Base-by-base conservation (phyloP, 1,140 invertebrate genomes). In the Campoletis sonorensis region DNA sequence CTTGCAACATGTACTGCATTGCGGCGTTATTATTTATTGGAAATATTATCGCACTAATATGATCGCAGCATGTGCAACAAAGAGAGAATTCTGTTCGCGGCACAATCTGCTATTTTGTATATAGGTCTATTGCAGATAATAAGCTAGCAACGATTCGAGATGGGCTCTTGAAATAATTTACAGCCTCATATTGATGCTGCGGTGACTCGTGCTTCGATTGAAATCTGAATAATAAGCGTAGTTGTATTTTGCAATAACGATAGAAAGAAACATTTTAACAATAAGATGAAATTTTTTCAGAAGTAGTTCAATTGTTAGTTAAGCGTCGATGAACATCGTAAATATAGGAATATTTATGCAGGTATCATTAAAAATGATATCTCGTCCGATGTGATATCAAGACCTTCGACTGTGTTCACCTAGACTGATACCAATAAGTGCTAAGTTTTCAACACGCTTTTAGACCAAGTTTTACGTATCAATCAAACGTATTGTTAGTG, bases 11-110 rank as follows among this genome's bases (percentile, higher is more conserved):
- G 21, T 70, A 70, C 67, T 70, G 67, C 67, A 70, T 33, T 70
- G 67, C 67, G 67, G 30, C 67, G 27, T 70, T 33, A 70, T 70
- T 70, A 70, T 70, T 70, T 70, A 70, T 70, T 33, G 67, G 67
- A 70, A 70, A 70, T 70, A 33, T 70, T 70, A 70, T 70, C 67
- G 67, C 16, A 70, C 67, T 33, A 70, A 70, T 70, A 70, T 33
- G 16, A 70, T 70, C 30, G 27, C 67, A 15, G 27, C 1, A 15
- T 33, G 30, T 70, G 67, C 67, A 16, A 33, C 27, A 70, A 70
- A 70, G 13, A 70, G 67, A 30, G 23, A 18, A 70, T 27, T 16
- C 67, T 33, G 30, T 70, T n/a, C 30, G 23, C 30, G 67, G 67
- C 30, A 30, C 67, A 70, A 70, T 33, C 13, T 70, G 67, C 67